Evolutionary conservation across 2,888 invertebrate species (phyloP), one percentile per base, ranked within the genome.

Genomic region (Heliconius erato): DNA sequence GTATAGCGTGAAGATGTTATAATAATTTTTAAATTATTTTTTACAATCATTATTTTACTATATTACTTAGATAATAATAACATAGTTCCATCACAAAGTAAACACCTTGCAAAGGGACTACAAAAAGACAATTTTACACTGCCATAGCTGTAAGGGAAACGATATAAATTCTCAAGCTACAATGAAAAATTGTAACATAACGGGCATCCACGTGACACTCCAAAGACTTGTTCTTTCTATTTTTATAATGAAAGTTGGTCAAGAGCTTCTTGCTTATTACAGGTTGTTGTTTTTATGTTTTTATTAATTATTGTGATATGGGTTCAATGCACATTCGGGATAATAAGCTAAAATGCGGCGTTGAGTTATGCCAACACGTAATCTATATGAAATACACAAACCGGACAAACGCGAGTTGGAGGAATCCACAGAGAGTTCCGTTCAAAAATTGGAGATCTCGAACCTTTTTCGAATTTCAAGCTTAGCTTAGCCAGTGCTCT

Each of bases 181-280:
- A 87, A 89, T 91, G 91, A 93, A 92, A 93, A 93, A 93, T 93
- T 90, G 92, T 90, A 88, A 92, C 91, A 91, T 92, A 92, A 92
- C 90, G 89, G 89, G 85, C 82, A 84, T 86, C 88, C 92, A 92
- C 93, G 93, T 93, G 93, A 92, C 91, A 85, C 87, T 87, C 86
- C 86, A 63, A 72, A 77, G 85, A 80, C 85, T 85, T 54, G n/a
- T 72, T 69, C 76, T 76, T 28, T 74, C 59, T 54, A 59, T 23
- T 76, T 23, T 59, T 28, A 26, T 76, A 76, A 76, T 59, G 59
- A 76, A 63, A 59, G 1, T 76, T 63, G 63, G 16, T 44, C 72
- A 49, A 72, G 26, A 59, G 23, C 35, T 76, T 76, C 23, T 63
- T 23, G 76, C 54, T 76, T 54, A 28, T 67, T 67, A 67, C 9